These are phyloP conservation scores for Microcebus tavaratra DNA, from an alignment of 2,113 vertebrate genomes.

Conservation along the genomic window DNA sequence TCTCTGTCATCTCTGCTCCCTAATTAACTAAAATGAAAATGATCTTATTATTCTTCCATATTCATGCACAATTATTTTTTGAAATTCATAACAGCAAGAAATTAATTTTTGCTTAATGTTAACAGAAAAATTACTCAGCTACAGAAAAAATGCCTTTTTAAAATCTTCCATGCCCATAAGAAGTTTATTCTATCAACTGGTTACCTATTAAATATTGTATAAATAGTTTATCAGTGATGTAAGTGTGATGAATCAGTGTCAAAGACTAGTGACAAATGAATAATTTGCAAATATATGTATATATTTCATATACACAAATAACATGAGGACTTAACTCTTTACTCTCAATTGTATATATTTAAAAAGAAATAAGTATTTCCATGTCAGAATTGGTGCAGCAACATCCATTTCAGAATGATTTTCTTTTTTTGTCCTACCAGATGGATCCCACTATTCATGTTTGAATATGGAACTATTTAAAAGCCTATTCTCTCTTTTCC, in stretches of 20 bases:
- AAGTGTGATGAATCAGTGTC: not conserved
- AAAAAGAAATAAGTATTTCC: constrained; percentile 43
- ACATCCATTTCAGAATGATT: constrained; percentile 56
- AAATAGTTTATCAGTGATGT: not conserved
- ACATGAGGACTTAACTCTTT: constrained; percentile 23
- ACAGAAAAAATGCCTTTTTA: not conserved
- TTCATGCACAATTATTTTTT: not conserved
- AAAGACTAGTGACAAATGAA: not conserved
- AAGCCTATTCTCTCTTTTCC: constrained; percentile 59
- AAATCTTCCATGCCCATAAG: not conserved
- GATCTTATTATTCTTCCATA: not conserved
- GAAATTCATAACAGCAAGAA: not conserved
- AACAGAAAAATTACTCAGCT: not conserved
- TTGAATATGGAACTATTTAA: constrained; percentile 65
- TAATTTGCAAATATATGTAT: constrained; percentile 40
- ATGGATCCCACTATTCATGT: constrained; percentile 56
- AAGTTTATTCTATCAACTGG: not conserved
- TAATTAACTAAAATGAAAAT: constrained; percentile 44
- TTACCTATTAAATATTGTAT: not conserved
- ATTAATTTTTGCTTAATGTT: constrained; percentile 12
- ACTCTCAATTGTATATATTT: constrained; percentile 25
- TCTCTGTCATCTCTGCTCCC: not conserved
- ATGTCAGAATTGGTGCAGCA: constrained; percentile 49
- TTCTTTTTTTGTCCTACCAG: constrained; percentile 41
- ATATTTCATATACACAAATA: constrained; percentile 19